Base-by-base conservation (phyloP, 2,113 vertebrate species). In the Phrynosoma platyrhinos region DNA sequence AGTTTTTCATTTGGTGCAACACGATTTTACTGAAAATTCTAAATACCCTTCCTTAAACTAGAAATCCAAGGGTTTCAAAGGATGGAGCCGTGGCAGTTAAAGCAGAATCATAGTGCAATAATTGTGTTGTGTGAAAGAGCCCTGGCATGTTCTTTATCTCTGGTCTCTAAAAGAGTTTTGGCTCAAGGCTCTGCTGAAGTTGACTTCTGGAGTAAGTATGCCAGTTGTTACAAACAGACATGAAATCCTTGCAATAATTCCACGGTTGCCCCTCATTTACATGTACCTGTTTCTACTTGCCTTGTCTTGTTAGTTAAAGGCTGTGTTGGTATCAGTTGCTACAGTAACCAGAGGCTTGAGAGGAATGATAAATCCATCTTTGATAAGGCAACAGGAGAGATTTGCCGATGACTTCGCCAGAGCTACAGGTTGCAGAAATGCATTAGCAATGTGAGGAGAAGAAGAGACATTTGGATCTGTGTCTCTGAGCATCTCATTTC, bases 291-390 rank as follows among this genome's bases (percentile, higher is more conserved):
- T 66, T 55, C 47, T 58, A 77, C 64, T 55, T 53, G 81, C 42
- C 72, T 47, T 30, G 18, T 36, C 72, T 13, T 78, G 72, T 83
- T 69, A 78, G 72, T 40, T 14, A 83, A 88, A 83, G 87, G 72
- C 68, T 88, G 72, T 83, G 58, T 69, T 69, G 8, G 62, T 20
- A 40, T 83, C 40, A 20, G 87, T 88, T 88, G 87, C 87, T 78
- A 88, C 81, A 82, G 87, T 83, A 88, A 88, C 87, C 74, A 52
- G 58, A 12, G 9, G 42, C 80, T 83, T 12, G 81, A 69, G 30
- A n/a, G 30, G 72, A 88, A 88, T 83, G 58, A 83, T 53, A 88
- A 88, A 83, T 55, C 72, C 64, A 27, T 10, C 23, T n/a, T 53
- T 2, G 62, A 68, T 83, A 32, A 83, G 47, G 18, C 62, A 77